These are phyloP conservation scores for Lophius americanus DNA, from an alignment of 2,797 vertebrate genomes.

Conservation along the genomic window DNA sequence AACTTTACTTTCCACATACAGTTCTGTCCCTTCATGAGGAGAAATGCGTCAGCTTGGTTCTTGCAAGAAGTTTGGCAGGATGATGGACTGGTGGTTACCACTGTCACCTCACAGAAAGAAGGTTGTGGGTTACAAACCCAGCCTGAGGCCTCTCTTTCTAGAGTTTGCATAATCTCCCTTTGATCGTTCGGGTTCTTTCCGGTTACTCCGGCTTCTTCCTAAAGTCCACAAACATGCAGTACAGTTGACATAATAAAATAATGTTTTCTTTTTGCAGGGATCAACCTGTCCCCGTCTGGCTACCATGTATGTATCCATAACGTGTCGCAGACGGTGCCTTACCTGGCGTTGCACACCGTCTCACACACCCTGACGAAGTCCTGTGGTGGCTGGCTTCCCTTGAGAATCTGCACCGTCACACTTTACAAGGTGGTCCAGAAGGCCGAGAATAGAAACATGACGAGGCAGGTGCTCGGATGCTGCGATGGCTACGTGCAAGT, in stretches of 20 bases:
- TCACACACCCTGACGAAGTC: conserved; percentile 68
- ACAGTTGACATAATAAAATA: background rate
- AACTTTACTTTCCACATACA: too few relatives aligned
- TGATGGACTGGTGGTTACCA: too few relatives aligned
- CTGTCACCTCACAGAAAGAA: too few relatives aligned
- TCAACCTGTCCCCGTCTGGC: conserved; percentile 80
- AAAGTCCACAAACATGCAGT: too few relatives aligned
- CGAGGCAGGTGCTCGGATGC: conserved; percentile 80
- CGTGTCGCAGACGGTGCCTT: conserved; percentile 71
- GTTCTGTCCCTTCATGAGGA: too few relatives aligned
- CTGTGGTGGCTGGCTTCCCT: conserved; percentile 88
- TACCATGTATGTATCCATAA: conserved; percentile 85
- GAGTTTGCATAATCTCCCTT: too few relatives aligned
- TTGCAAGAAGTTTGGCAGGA: too few relatives aligned
- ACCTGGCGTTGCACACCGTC: conserved; percentile 71
- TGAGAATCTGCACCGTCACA: conserved; percentile 81
- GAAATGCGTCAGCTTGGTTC: too few relatives aligned
- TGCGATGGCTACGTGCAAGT: conserved; percentile 88
- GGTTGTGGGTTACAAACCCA: too few relatives aligned
- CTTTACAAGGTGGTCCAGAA: conserved; percentile 73
- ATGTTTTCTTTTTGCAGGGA: conserved; percentile 75
- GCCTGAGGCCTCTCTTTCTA: too few relatives aligned
- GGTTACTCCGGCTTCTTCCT: too few relatives aligned
- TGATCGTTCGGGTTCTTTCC: too few relatives aligned
- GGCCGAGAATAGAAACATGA: conserved; percentile 63